A percentile compares a stretch with the other conserved stretches of the same genome.
These are phyloP conservation scores for Sinopyrophorus schimmeli DNA, from an alignment of 2,888 invertebrate genomes.

Conservation along the genomic window DNA sequence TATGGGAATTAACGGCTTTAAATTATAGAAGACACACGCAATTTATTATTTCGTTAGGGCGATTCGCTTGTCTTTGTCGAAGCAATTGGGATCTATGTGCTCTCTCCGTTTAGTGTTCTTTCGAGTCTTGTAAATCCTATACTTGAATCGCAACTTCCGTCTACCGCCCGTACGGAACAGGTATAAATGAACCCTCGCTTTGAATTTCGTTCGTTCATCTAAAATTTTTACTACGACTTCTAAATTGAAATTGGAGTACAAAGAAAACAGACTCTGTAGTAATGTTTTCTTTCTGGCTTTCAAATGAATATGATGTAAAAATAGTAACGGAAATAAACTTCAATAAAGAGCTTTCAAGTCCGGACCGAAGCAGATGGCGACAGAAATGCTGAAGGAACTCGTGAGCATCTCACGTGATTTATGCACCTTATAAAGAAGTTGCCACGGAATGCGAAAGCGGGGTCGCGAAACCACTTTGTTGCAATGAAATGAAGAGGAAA, in stretches of 20 bases:
- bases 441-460: slow-evolving; percentile 49
- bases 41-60: slow-evolving; percentile 42
- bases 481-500: slow-evolving; percentile 55
- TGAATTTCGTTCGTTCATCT: slow-evolving; percentile 7
- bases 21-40: slow-evolving; percentile 42
- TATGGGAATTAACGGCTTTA: slow-evolving; percentile 39
- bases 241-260: slow-evolving; percentile 1
- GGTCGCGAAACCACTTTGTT: slow-evolving; percentile 53
- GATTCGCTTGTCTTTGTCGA: slow-evolving; percentile 39
- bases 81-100: slow-evolving; percentile 47
- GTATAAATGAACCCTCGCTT: slow-evolving; percentile 25
- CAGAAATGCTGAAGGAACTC: slow-evolving; percentile 22
- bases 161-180: slow-evolving; percentile 20
- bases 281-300: background rate
- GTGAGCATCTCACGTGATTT: slow-evolving; percentile 48
- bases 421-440: slow-evolving; percentile 54
- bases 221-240: slow-evolving; percentile 3
- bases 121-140: slow-evolving; percentile 33
- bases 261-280: background rate
- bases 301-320: slow-evolving; percentile 10
- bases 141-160: slow-evolving; percentile 23
- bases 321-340: slow-evolving; percentile 15
- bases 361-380: slow-evolving; percentile 30
- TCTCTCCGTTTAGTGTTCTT: slow-evolving; percentile 36
- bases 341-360: slow-evolving; percentile 30